phyloP scores from a whole-genome alignment of 2,797 vertebrate genomes.

The Spinus pinus region DNA sequence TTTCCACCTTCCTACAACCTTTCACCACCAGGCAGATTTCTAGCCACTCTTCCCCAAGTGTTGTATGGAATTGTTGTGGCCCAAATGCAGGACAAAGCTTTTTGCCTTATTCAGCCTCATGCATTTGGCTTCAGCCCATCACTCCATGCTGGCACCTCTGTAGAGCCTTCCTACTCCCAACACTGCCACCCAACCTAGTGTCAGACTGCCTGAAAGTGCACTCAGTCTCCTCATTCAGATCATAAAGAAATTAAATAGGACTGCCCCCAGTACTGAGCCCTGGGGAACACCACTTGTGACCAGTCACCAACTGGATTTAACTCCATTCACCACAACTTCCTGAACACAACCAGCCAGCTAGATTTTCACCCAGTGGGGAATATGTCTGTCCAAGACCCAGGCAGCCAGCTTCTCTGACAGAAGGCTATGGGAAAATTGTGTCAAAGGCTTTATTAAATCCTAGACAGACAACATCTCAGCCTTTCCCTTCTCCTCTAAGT shows the following conservation, averaged over 20 bases:
- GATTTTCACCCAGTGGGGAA: neutral
- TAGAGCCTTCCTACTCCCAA: neutral
- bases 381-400: neutral
- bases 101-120: neutral
- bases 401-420: neutral
- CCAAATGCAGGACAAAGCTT: fast-evolving
- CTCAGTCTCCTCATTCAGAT: neutral
- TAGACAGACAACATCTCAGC: neutral
- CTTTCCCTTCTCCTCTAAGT: neutral
- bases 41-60: neutral
- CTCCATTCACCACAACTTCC: neutral
- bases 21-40: fast-evolving
- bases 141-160: neutral
- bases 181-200: too few species aligned
- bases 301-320: neutral
- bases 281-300: neutral
- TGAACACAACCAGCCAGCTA: neutral
- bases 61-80: neutral
- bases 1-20: neutral
- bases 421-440: neutral
- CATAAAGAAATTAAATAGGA: neutral
- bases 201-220: neutral
- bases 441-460: neutral
- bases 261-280: neutral
- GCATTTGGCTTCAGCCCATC: neutral